Percentiles rank a stretch among this genome's conserved stretches.
These are phyloP conservation scores for Palythoa heliodiscus DNA, from an alignment of 92 coral and sea anemone genomes.

Conservation along the genomic window DNA sequence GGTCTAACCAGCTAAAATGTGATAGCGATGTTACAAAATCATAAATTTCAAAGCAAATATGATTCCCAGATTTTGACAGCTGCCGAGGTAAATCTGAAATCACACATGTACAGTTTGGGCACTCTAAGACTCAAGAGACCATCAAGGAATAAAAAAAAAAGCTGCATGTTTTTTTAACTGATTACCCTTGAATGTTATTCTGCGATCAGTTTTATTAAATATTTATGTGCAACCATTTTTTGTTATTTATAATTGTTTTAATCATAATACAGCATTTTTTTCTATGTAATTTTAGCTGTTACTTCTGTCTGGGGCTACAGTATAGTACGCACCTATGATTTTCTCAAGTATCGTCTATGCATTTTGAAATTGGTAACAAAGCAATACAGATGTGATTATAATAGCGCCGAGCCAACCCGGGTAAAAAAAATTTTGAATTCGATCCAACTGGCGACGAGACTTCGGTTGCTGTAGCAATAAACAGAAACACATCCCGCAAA, in stretches of 20 bases:
- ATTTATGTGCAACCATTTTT: conserved; percentile 15
- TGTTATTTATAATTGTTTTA: conserved; percentile 34
- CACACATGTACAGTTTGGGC: not conserved
- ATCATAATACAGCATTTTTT: conserved; percentile 23
- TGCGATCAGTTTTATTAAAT: not conserved
- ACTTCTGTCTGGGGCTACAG: conserved; percentile 3
- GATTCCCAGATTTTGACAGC: not conserved
- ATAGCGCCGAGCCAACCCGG: not conserved
- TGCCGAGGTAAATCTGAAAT: not conserved
- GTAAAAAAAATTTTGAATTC: not conserved
- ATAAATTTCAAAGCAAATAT: not conserved
- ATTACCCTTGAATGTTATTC: not conserved
- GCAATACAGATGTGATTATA: not conserved
- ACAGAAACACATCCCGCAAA: not conserved
- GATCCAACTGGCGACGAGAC: not conserved
- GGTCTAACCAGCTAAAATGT: not conserved
- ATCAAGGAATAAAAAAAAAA: conserved; percentile 1
- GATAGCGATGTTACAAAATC: not conserved
- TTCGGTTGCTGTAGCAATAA: conserved; percentile 27
- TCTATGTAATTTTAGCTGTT: conserved; percentile 1
- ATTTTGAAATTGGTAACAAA: not conserved
- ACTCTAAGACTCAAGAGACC: conserved; percentile 17
- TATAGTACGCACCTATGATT: not conserved
- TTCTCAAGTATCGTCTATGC: not conserved
- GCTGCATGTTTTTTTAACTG: not conserved